phyloP scores from a whole-genome alignment of 2,888 invertebrate species.

The Nomada fucata region DNA sequence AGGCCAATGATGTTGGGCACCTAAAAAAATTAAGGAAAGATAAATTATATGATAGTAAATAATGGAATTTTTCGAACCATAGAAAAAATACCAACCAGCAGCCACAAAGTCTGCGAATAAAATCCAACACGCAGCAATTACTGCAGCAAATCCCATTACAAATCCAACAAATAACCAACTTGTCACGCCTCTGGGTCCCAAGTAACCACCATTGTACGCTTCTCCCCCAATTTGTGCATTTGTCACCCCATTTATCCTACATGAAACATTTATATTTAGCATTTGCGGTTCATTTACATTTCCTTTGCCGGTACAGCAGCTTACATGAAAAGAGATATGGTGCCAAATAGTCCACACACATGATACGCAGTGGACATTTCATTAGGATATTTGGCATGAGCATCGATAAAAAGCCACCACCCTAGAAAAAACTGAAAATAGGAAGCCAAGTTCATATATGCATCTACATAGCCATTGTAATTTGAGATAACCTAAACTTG shows the following conservation, averaged over 20 bases:
- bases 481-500: conserved; percentile 8
- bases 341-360: conserved; percentile 97
- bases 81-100: conserved; percentile 84
- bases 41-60: not conserved
- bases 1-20: conserved; percentile 87
- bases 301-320: conserved; percentile 61
- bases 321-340: conserved; percentile 96
- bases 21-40: conserved; percentile 71
- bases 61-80: no score
- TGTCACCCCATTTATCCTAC: conserved; percentile 96
- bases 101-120: conserved; percentile 94
- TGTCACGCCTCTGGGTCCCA: conserved; percentile 94
- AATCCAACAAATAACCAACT: conserved; percentile 98
- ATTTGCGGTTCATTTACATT: not conserved
- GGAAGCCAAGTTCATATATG: not conserved
- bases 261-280: conserved; percentile 22
- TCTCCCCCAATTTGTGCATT: conserved; percentile 96
- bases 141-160: conserved; percentile 97
- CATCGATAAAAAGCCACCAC: conserved; percentile 99
- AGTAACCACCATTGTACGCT: conserved; percentile 92
- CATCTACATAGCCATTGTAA: not conserved
- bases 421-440: conserved; percentile 94
- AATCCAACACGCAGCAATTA: conserved; percentile 98
- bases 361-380: conserved; percentile 93
- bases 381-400: conserved; percentile 91